Evolutionary conservation across 2,797 vertebrate genomes (phyloP), one percentile per base, ranked within the genome.

Genomic region (Telmatherina bonti): DNA sequence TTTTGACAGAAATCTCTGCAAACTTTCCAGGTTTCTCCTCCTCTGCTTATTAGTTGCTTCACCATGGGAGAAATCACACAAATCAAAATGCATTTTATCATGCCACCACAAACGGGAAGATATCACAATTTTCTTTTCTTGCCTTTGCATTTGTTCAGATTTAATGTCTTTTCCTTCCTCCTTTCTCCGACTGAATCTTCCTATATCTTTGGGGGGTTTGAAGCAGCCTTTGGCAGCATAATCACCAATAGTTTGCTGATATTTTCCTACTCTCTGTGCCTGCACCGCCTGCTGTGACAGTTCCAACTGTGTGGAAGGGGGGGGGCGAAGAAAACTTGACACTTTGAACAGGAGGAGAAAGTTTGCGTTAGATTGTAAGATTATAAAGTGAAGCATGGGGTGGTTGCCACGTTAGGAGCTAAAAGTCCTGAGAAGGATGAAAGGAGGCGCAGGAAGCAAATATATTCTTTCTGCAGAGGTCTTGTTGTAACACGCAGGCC

Each of bases 201-300:
- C 4, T 15, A 56, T 70, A 69, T 57, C 36, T 74, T 72, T 29
- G 2, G 51, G 53, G 52, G 11, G 62, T 64, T 65, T 36, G 35
- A 70, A 52, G 51, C 59, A 55, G 61, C 71, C 58, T 76, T 77
- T 56, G 24, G 13, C 30, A 59, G 43, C 52, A 64, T 70, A 65
- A 73, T 79, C 82, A 83, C 78, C 64, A 58, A 18, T 26, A 59
- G 73, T 78, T 82, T 62, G 57, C 78, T 72, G 73, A 72, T 78
- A 61, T 85, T 82, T 85, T 78, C 61, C 60, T 72, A 79, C 49
- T 30, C 60, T 6, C 33, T 41, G 67, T 41, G 53, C 67, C 64
- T 82, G 20, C 55, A 1, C 47, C 52, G 9, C 88, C 73, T 1
- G 76, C 86, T 84, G 84, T 29, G 81, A 81, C 79, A 70, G 67